A percentile compares a stretch with the other conserved stretches of the same genome.
Evolutionary conservation across 2,888 invertebrate genomes (phyloP).

Genomic region (Parapristionchus giblindavisi): DNA sequence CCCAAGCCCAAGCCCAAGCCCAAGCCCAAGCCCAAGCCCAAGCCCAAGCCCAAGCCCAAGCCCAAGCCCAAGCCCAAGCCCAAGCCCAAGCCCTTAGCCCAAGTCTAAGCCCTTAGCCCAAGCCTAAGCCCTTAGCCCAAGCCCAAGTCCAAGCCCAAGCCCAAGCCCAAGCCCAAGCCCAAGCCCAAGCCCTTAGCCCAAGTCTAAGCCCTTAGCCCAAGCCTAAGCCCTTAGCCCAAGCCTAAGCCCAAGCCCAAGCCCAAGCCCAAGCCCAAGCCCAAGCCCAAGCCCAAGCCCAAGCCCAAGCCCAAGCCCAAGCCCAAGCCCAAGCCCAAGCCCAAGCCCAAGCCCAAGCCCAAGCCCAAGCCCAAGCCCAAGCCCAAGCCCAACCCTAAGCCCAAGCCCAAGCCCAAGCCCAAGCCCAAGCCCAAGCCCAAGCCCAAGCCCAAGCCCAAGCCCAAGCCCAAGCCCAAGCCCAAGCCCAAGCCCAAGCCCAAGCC

Average conservation of each 20-base stretch:
- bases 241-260: constrained; percentile 41
- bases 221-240: no score
- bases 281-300: constrained; percentile 39
- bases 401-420: no score
- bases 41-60: constrained; percentile 35
- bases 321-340: constrained; percentile 39
- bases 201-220: no score
- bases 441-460: constrained; percentile 43
- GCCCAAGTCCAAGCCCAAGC: constrained; percentile 41
- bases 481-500: constrained; percentile 47
- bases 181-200: no score
- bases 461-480: constrained; percentile 45
- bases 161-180: constrained; percentile 39
- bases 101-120: no score
- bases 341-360: constrained; percentile 40
- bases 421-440: constrained; percentile 43
- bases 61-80: constrained; percentile 38
- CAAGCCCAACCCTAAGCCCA: no score
- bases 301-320: constrained; percentile 37
- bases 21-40: constrained; percentile 42
- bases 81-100: no score
- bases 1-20: constrained; percentile 43
- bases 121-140: no score
- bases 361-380: no score
- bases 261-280: constrained; percentile 40